Evolutionary conservation across 2,888 invertebrate genomes (phyloP), one percentile per base, ranked within the genome.

Genomic region (Tineola bisselliella): DNA sequence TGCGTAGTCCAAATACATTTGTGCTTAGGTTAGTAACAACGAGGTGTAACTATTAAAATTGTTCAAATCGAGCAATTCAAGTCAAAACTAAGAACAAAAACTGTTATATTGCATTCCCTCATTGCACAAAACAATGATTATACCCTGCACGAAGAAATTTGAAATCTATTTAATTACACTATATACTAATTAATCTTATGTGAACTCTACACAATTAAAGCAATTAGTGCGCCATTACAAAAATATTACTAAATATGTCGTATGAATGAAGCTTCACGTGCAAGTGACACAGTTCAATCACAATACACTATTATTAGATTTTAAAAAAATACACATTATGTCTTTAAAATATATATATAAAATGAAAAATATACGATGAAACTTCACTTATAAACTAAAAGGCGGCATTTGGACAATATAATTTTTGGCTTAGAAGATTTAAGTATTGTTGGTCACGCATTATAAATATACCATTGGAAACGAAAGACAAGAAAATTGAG

Each of bases 91-190:
- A 48, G 48, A 48, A 17, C 48, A 48, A 3, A 48, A 15, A 48
- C 17, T 18, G 54, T 25, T 54, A 25, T 54, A 54, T 54, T 54
- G 54, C 54, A 54, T 54, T 13, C 48, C 54, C 25, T 54, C 54
- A 25, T 54, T 18, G 54, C 25, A 25, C 18, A 54, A 25, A 54
- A 54, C 54, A 54, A 18, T 54, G 48, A 48, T 17, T 44, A 12
- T 81, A 83, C 83, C 84, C 83, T 82, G 83, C 83, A 84, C 83
- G 82, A 79, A 82, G 77, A 79, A 81, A 78, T 80, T 80, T 81
- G 75, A 73, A 78, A 74, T 71, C 75, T 77, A 78, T 56, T 17
- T 48, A 48, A 44, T 48, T 44, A 19, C 6, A 48, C 31, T 60
- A 44, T 33, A 58, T 48, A 48, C 60, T 60, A 60, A 60, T 71